phyloP scores from a whole-genome alignment of 1,140 invertebrate species.

The Harpegnathos saltator region DNA sequence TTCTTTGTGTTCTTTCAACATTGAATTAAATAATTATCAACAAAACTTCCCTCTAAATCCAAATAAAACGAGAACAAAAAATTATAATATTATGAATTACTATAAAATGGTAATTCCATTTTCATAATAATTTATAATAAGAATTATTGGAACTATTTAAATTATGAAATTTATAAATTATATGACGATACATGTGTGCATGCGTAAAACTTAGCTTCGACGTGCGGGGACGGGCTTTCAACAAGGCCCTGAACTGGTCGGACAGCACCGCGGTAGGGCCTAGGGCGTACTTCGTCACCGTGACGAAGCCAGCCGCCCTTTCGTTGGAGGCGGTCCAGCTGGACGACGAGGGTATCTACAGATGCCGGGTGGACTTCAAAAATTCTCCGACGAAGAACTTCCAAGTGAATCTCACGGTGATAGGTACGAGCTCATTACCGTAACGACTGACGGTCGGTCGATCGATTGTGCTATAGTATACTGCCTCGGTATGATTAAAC shows the following conservation, averaged over 20 bases:
- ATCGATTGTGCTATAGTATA: not conserved
- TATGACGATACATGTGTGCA: too few relatives aligned
- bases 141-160: too few relatives aligned
- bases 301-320: conserved; percentile 91
- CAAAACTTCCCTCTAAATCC: too few relatives aligned
- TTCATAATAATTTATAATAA: too few relatives aligned
- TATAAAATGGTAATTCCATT: too few relatives aligned
- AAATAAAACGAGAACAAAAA: too few relatives aligned
- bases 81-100: too few relatives aligned
- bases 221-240: conserved; percentile 91
- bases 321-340: conserved; percentile 92
- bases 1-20: too few relatives aligned
- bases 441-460: conserved; percentile 16
- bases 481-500: conserved; percentile 25
- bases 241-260: conserved; percentile 92
- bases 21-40: too few relatives aligned
- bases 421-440: conserved; percentile 90
- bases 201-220: conserved; percentile 89
- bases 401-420: conserved; percentile 95
- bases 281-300: conserved; percentile 92
- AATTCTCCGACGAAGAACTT: conserved; percentile 96
- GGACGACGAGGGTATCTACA: conserved; percentile 94
- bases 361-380: conserved; percentile 95
- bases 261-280: conserved; percentile 91
- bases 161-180: too few relatives aligned